phyloP scores from a whole-genome alignment of 2,113 vertebrate species.

The Alosa alosa region DNA sequence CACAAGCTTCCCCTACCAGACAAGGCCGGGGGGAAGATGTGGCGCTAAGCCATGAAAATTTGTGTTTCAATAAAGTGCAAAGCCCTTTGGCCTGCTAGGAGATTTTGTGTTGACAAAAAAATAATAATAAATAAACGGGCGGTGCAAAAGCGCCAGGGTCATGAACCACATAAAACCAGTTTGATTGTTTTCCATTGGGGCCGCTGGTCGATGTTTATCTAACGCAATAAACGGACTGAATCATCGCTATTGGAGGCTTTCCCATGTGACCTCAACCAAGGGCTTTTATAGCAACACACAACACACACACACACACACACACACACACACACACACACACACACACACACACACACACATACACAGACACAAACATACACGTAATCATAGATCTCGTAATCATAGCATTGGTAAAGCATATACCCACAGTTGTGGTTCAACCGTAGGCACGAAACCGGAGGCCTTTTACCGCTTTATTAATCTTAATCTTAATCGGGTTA shows the following conservation, averaged over 20 bases:
- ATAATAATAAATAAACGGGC: neutral
- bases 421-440: too few relatives aligned
- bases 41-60: neutral
- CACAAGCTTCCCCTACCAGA: too few relatives aligned
- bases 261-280: neutral
- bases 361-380: neutral
- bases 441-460: too few relatives aligned
- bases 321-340: neutral
- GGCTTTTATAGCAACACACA: neutral
- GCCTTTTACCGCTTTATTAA: too few relatives aligned
- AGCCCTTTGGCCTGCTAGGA: neutral
- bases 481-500: too few relatives aligned
- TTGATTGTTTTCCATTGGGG: neutral
- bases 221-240: slow-evolving; percentile 3
- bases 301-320: neutral
- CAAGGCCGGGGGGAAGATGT: neutral
- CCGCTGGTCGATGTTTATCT: neutral
- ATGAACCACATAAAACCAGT: neutral
- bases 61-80: slow-evolving; percentile 1
- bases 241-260: neutral
- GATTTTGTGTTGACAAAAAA: neutral
- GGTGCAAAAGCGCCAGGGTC: neutral
- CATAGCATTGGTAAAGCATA: too few relatives aligned
- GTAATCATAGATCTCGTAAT: neutral
- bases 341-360: neutral